These are phyloP conservation scores for Corvus moneduloides DNA, from an alignment of 2,113 vertebrate species.

Conservation along the genomic window DNA sequence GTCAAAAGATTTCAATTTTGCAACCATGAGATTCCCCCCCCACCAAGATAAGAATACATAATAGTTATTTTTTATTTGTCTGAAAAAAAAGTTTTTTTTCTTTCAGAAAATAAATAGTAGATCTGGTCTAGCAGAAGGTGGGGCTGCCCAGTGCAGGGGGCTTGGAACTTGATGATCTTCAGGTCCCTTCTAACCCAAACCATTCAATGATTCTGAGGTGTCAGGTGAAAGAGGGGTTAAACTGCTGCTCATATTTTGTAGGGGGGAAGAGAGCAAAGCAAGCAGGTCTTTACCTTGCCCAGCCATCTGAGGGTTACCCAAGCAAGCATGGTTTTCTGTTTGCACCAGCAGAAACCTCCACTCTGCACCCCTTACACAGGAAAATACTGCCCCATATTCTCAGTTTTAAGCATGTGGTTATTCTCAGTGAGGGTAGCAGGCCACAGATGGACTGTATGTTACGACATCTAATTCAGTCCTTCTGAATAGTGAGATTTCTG, in stretches of 20 bases:
- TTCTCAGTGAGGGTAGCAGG: neutral
- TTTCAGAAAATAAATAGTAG: neutral
- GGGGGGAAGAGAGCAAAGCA: accelerated
- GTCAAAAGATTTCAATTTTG: neutral
- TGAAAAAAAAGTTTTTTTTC: neutral
- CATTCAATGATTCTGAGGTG: neutral
- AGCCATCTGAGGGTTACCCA: accelerated
- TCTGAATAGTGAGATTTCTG: neutral
- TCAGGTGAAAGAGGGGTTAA: neutral
- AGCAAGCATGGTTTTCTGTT: accelerated
- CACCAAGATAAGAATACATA: neutral
- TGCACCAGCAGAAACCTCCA: neutral
- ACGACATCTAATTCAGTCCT: neutral
- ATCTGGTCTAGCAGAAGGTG: neutral
- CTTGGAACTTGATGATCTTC: neutral
- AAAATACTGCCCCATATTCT: neutral
- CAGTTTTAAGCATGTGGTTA: neutral
- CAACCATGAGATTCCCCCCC: neutral
- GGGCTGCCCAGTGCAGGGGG: neutral
- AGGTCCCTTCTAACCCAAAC: neutral
- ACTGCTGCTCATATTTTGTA: neutral
- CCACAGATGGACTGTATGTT: neutral
- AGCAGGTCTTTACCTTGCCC: neutral
- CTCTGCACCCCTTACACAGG: neutral
- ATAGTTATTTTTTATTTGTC: neutral